Evolutionary conservation across 2,888 invertebrate species (phyloP).

Genomic region (Acholoe squamosa): DNA sequence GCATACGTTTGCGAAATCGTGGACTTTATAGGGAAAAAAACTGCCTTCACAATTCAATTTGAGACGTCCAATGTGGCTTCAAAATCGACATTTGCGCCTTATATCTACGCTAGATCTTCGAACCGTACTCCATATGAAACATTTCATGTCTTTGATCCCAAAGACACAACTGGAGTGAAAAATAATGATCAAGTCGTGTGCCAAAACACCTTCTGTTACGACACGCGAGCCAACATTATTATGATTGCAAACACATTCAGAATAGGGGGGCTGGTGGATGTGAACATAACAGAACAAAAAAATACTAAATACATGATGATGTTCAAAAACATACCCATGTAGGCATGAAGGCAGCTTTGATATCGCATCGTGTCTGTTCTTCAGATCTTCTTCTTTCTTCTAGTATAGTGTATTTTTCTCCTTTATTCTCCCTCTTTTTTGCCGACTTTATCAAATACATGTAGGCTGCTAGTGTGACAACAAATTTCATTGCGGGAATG

Average conservation of each 20-base stretch:
- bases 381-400: conserved; percentile 1
- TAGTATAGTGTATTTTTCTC: conserved; percentile 3
- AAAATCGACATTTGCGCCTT: too few relatives aligned
- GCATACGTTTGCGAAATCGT: too few relatives aligned
- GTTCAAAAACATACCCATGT: not conserved
- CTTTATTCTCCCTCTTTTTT: not conserved
- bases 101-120: too few relatives aligned
- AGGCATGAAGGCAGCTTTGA: not conserved
- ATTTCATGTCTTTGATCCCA: too few relatives aligned
- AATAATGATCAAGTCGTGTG: not conserved
- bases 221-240: not conserved
- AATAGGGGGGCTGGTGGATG: too few relatives aligned
- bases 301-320: too few relatives aligned
- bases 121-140: too few relatives aligned
- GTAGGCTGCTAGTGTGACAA: conserved; percentile 34
- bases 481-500: conserved; percentile 41
- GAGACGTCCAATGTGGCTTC: too few relatives aligned
- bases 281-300: not conserved
- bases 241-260: not conserved
- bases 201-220: not conserved
- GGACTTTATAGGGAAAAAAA: too few relatives aligned
- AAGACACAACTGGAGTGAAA: too few relatives aligned
- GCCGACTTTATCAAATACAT: conserved; percentile 33
- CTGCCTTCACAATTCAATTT: too few relatives aligned
- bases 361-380: conserved; percentile 12